These are phyloP conservation scores for Cryptoleucopteryx plumbea DNA, from an alignment of 2,113 vertebrate genomes.

Conservation along the genomic window DNA sequence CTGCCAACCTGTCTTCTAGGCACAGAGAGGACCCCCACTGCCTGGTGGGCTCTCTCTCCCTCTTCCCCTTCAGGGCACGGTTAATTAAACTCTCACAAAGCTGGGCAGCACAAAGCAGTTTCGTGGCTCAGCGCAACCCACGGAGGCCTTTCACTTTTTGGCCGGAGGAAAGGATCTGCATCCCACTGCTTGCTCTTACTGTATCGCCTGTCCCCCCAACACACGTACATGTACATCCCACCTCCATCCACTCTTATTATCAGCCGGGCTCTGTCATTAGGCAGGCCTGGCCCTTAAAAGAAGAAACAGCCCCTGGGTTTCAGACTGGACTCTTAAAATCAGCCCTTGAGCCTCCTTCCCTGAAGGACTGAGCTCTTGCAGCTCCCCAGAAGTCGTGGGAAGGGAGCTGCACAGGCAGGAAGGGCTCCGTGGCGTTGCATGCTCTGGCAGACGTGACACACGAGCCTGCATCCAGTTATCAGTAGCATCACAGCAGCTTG, in stretches of 20 bases:
- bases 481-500: background rate
- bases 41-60: background rate
- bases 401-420: background rate
- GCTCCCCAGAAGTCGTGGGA: rapidly evolving
- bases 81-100: conserved; percentile 30
- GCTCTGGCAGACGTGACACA: background rate
- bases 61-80: background rate
- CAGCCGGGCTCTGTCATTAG: background rate
- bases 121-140: background rate
- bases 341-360: background rate
- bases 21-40: background rate
- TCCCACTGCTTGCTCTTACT: background rate
- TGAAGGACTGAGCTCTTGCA: background rate
- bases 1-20: background rate
- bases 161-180: background rate
- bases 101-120: background rate
- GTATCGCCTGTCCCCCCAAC: background rate
- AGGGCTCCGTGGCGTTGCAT: background rate
- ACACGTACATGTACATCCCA: background rate
- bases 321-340: background rate
- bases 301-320: background rate
- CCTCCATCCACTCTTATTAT: background rate
- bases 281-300: background rate
- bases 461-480: background rate
- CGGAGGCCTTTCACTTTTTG: background rate